Percentiles rank a stretch among this genome's conserved stretches.
phyloP scores from a whole-genome alignment of 2,113 vertebrate species.

The Nerophis lumbriciformis region DNA sequence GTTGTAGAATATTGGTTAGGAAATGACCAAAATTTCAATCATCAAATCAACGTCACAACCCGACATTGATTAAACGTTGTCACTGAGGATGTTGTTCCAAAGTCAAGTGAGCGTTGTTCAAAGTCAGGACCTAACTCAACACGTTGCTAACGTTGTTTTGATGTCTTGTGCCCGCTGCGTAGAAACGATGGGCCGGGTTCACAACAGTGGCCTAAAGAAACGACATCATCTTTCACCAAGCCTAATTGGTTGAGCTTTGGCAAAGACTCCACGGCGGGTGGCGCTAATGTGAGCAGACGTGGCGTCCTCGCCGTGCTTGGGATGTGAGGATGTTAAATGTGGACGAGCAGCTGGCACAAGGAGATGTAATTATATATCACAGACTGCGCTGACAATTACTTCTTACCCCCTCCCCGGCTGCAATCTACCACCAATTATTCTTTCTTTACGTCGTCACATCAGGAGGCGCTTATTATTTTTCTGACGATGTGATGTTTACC shows the following conservation, averaged over 20 bases:
- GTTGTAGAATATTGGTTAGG: too few relatives aligned
- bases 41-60: too few relatives aligned
- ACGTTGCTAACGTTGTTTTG: too few relatives aligned
- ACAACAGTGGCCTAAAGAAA: conserved; percentile 26
- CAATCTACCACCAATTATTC: conserved; percentile 19
- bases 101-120: too few relatives aligned
- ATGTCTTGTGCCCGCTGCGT: too few relatives aligned
- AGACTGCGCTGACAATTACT: neutral
- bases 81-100: too few relatives aligned
- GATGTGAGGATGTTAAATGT: conserved; percentile 2
- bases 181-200: neutral
- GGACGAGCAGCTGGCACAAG: conserved; percentile 1
- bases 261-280: conserved; percentile 16
- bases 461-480: conserved; percentile 44
- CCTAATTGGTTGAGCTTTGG: conserved; percentile 32
- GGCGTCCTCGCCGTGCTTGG: neutral
- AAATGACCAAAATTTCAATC: too few relatives aligned
- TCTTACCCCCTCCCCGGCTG: neutral
- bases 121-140: too few relatives aligned
- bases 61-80: too few relatives aligned
- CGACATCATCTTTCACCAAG: neutral
- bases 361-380: neutral
- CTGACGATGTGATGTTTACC: conserved; percentile 51
- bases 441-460: conserved; percentile 14
- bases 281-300: conserved; percentile 9